Percentiles rank a stretch among this genome's conserved stretches.
Evolutionary conservation across 2,113 vertebrate species (phyloP).

Genomic region (Isichthys henryi): DNA sequence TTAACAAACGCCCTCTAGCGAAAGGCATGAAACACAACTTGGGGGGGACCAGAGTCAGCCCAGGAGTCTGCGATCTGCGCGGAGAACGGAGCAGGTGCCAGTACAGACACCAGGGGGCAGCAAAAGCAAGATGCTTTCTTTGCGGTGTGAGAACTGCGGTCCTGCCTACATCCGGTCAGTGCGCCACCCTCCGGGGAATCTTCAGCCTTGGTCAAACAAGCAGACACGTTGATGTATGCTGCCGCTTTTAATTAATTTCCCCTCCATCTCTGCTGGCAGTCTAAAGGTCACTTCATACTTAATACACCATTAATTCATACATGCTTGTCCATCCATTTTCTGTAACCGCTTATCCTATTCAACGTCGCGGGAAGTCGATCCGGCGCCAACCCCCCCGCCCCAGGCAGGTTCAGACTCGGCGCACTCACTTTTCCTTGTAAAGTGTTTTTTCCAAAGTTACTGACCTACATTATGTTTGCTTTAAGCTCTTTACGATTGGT

Average conservation of each 20-base stretch:
- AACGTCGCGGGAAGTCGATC: neutral
- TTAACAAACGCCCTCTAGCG: slow-evolving; percentile 1
- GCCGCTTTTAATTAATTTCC: neutral
- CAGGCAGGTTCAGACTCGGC: neutral
- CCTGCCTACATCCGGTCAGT: neutral
- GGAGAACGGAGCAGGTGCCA: neutral
- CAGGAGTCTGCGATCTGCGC: neutral
- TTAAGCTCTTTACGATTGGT: neutral
- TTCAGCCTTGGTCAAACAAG: neutral
- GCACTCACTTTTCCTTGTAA: neutral
- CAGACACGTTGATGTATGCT: neutral
- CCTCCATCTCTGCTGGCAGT: neutral
- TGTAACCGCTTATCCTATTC: neutral
- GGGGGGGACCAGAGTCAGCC: neutral
- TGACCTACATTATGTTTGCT: too few species aligned
- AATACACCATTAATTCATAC: neutral
- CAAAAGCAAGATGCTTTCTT: neutral
- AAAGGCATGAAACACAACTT: neutral
- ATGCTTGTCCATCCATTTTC: neutral
- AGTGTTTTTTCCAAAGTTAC: neutral
- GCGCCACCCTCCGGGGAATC: neutral
- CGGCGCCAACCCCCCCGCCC: neutral
- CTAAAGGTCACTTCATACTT: neutral
- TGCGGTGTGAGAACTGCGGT: neutral
- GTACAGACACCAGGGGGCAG: neutral